These are phyloP conservation scores for Hemitrygon akajei DNA, from an alignment of 2,797 vertebrate species.

Conservation along the genomic window DNA sequence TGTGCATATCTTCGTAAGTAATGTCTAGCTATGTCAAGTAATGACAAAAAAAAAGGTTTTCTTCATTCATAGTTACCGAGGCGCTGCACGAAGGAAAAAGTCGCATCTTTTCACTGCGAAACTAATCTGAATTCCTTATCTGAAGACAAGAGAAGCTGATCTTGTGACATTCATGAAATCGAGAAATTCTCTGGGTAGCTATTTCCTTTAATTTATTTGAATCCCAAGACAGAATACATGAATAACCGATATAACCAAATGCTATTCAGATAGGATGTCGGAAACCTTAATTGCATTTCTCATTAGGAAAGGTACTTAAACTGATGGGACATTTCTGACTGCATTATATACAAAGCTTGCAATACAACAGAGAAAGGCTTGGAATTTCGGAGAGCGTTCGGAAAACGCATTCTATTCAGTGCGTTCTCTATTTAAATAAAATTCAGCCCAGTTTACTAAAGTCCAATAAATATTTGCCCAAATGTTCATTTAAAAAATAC, in stretches of 20 bases:
- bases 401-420: neutral
- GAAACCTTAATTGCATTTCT: slow-evolving; percentile 34
- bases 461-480: neutral
- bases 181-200: slow-evolving; percentile 33
- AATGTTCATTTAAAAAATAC: neutral
- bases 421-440: neutral
- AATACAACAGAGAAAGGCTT: neutral
- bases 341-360: neutral
- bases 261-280: slow-evolving; percentile 34
- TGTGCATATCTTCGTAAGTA: neutral
- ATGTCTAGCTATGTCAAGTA: slow-evolving; percentile 5
- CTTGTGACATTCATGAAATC: slow-evolving; percentile 37
- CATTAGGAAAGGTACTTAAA: slow-evolving; percentile 29
- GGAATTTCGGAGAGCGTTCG: too few relatives aligned
- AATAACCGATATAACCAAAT: slow-evolving; percentile 37
- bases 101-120: neutral
- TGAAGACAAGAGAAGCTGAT: slow-evolving; percentile 26
- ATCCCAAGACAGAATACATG: slow-evolving; percentile 37
- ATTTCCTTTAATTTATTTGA: slow-evolving; percentile 37
- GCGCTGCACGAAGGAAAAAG: neutral
- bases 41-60: neutral
- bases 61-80: neutral
- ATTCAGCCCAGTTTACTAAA: neutral
- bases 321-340: slow-evolving; percentile 11
- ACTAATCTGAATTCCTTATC: slow-evolving; percentile 33